phyloP scores from a whole-genome alignment of 2,888 invertebrate genomes.

The Neoascia interrupta region DNA sequence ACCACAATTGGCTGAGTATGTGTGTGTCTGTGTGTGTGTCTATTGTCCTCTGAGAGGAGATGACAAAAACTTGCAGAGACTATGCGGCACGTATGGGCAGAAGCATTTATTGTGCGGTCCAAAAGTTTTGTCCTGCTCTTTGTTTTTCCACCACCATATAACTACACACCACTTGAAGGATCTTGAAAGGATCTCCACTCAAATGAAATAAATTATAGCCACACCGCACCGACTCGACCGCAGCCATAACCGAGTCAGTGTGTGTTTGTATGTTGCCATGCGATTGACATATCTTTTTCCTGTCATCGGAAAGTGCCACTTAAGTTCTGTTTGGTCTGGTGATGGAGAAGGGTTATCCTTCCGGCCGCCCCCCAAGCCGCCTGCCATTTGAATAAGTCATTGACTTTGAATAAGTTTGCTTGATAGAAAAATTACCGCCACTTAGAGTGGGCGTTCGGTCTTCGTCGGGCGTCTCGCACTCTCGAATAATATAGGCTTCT shows the following conservation, averaged over 20 bases:
- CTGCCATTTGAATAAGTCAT: constrained; percentile 66
- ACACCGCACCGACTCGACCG: constrained; percentile 28
- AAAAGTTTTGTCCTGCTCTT: constrained; percentile 66
- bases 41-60: constrained; percentile 52
- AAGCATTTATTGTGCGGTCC: constrained; percentile 68
- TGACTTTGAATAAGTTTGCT: constrained; percentile 62
- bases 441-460: constrained; percentile 28
- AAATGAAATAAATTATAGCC: constrained; percentile 63
- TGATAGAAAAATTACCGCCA: constrained; percentile 52
- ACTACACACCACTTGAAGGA: constrained; percentile 51
- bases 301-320: constrained; percentile 70
- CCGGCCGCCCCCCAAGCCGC: not conserved
- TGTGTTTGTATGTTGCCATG: constrained; percentile 50
- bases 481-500: constrained; percentile 63
- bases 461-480: no score
- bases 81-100: constrained; percentile 59
- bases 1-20: constrained; percentile 15
- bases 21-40: constrained; percentile 29
- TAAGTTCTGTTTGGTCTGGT: constrained; percentile 63
- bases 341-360: constrained; percentile 61
- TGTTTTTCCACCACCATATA: constrained; percentile 51
- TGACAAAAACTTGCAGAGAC: constrained; percentile 65
- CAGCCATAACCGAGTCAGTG: constrained; percentile 16
- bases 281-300: constrained; percentile 69
- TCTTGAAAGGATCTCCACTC: constrained; percentile 32